Evolutionary conservation across 2,888 invertebrate genomes (phyloP), one percentile per base, ranked within the genome.

Genomic region (Tanytarsus gracilentus): DNA sequence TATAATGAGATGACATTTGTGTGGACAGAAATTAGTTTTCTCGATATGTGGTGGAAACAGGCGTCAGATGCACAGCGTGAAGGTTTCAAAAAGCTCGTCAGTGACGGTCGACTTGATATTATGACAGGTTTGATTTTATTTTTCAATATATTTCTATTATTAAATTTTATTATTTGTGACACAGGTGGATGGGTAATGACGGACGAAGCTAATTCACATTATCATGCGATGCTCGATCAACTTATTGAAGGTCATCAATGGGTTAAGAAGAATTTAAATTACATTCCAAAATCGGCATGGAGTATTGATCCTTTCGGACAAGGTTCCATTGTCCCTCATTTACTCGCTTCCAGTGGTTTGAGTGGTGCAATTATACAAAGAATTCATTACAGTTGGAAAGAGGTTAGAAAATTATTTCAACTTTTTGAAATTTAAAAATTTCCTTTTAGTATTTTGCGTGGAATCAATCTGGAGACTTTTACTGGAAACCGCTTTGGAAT

Each of bases 181-280:
- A n/a, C n/a, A n/a, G 95, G 94, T 1, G 94, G 94, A 21, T 95
- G 94, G 94, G 94, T 95, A 49, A 95, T 95, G 94, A 92, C 93
- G 0, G 95, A 95, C 69, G 95, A 95, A 75, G 94, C 94, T 3
- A 89, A 88, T 67, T 85, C 88, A 0, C 91, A 94, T 69, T 78
- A 93, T 49, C 93, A 87, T 69, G 85, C 91, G 25, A 86, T 94
- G 80, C 75, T 94, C 63, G 92, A 94, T 76, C 94, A 95, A 71
- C 80, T 92, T 49, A 90, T 94, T 66, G 91, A 92, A 80, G 90
- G 91, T 63, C 94, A 94, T 69, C 88, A 88, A 66, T 94, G 94
- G 93, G 75, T 93, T 7, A 86, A 84, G 69, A 83, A 83, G 51
- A 90, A 90, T 70, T 76, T 94, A 33, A 90, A 87, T 59, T 80